A percentile compares a stretch with the other conserved stretches of the same genome.
These are phyloP conservation scores for Pituophis catenifer DNA, from an alignment of 2,113 vertebrate genomes.

Conservation along the genomic window DNA sequence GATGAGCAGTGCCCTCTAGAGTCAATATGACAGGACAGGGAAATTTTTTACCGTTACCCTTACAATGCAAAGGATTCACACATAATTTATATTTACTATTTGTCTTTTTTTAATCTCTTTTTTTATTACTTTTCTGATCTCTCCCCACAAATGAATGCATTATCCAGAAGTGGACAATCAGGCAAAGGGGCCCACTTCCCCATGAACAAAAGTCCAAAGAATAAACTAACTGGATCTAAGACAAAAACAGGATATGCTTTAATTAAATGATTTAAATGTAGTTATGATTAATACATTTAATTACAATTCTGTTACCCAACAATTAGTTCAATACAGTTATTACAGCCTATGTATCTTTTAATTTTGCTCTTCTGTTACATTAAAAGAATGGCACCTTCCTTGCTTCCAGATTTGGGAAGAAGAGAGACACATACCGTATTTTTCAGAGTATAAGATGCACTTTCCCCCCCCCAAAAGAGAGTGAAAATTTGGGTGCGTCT, in stretches of 20 bases:
- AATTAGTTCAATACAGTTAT: neutral
- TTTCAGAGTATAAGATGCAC: no score
- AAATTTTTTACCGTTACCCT: neutral
- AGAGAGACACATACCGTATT: neutral
- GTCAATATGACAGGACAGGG: neutral
- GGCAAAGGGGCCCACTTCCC: neutral
- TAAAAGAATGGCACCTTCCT: neutral
- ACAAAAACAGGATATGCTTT: neutral
- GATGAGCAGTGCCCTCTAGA: neutral
- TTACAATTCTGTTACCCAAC: neutral
- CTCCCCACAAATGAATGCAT: neutral
- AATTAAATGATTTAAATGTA: neutral
- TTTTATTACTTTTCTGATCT: neutral
- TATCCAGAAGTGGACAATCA: neutral
- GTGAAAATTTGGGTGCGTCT: no score
- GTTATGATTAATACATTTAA: neutral
- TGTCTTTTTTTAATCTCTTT: neutral
- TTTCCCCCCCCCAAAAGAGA: no score
- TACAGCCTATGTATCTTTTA: neutral
- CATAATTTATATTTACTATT: neutral
- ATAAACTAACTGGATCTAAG: neutral
- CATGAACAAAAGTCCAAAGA: neutral
- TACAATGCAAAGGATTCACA: neutral
- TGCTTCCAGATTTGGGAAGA: neutral
- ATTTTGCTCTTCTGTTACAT: neutral